Conservation (phyloP, 2,113 vertebrate species). For the Corynorhinus townsendii region DNA sequence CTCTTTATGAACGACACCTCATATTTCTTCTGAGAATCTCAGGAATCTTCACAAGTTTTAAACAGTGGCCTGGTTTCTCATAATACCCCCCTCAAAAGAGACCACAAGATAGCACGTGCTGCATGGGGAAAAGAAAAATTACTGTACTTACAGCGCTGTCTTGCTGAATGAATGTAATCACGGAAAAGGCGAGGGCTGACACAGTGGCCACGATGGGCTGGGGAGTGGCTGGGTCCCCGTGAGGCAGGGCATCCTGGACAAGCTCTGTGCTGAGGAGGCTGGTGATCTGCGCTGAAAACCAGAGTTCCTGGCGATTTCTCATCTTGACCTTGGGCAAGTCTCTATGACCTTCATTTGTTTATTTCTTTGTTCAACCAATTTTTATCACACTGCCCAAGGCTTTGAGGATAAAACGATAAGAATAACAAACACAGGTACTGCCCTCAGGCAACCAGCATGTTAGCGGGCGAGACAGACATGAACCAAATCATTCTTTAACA, state of each 20-base stretch:
- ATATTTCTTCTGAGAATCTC: conserved; percentile 38
- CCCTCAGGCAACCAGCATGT: neutral
- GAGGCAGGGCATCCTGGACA: neutral
- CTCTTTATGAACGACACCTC: neutral
- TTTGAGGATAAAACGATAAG: neutral
- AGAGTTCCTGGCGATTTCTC: neutral
- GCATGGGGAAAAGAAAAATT: conserved; percentile 6
- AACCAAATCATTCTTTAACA: neutral
- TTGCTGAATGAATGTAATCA: neutral
- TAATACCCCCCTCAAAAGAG: neutral
- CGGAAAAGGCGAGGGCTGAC: neutral
- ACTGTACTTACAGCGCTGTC: neutral
- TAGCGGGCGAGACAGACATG: neutral
- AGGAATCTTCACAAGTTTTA: conserved; percentile 28
- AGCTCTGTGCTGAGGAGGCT: neutral
- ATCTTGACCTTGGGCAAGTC: neutral
- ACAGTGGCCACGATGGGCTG: neutral
- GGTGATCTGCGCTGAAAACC: neutral
- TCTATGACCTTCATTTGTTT: neutral
- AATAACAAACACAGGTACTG: neutral
- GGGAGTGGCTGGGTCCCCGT: neutral
- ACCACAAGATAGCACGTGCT: neutral
- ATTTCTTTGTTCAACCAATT: neutral
- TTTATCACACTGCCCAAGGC: neutral
- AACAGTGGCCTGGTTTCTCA: neutral